Conservation (phyloP, 1,140 invertebrate genomes). For the Zaprionus camerounensis region DNA sequence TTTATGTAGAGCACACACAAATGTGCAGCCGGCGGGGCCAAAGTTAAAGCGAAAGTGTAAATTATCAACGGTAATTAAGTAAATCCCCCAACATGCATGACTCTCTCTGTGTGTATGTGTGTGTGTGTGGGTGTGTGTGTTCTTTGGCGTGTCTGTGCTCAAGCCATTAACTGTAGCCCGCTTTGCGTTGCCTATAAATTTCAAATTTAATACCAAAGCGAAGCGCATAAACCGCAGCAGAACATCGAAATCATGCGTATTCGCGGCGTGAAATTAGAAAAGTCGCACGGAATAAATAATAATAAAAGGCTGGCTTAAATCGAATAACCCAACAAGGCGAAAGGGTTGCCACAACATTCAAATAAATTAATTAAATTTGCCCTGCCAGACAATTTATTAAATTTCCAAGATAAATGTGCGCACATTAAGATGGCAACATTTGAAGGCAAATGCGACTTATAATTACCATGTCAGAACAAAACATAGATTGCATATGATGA, state of each 20-base stretch:
- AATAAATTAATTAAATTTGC: slow-evolving; percentile 14
- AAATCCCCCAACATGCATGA: slow-evolving; percentile 50
- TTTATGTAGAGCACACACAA: slow-evolving; percentile 64
- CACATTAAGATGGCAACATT: background rate
- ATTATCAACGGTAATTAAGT: slow-evolving; percentile 80
- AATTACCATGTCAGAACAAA: background rate
- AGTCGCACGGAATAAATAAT: slow-evolving; percentile 4
- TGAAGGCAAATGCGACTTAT: background rate
- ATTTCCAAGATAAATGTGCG: background rate
- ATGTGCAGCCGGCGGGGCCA: slow-evolving; percentile 42
- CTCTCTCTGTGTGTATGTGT: slow-evolving; percentile 9
- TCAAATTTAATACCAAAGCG: slow-evolving; percentile 69
- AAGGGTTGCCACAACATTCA: background rate
- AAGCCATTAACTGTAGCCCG: slow-evolving; percentile 59
- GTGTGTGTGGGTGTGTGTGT: background rate
- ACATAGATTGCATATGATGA: background rate
- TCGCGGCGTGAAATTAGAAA: background rate
- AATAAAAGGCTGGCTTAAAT: slow-evolving; percentile 19
- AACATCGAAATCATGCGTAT: slow-evolving; percentile 29
- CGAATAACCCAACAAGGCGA: slow-evolving; percentile 12
- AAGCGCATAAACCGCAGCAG: slow-evolving; percentile 56
- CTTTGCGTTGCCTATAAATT: slow-evolving; percentile 69
- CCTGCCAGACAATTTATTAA: background rate
- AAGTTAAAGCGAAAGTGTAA: slow-evolving; percentile 77
- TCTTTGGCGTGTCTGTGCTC: slow-evolving; percentile 18